Evolutionary conservation across 2,888 invertebrate species (phyloP).

Genomic region (Cantharis nigra): DNA sequence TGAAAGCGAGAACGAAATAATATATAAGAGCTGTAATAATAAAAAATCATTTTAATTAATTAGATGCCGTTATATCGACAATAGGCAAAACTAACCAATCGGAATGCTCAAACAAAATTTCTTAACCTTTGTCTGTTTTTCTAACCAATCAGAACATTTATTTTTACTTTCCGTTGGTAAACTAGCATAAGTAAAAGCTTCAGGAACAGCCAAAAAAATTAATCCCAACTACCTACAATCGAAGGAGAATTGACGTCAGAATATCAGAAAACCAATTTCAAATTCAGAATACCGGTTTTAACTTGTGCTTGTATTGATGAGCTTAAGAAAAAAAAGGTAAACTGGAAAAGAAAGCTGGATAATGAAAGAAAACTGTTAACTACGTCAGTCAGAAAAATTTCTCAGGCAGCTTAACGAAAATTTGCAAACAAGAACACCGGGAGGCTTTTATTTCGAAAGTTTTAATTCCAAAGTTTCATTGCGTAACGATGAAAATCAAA

Average conservation of each 20-base stretch:
- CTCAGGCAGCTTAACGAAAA: neutral
- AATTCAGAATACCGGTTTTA: neutral
- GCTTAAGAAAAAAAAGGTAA: neutral
- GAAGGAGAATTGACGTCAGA: neutral
- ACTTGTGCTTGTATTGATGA: neutral
- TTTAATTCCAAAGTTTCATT: neutral
- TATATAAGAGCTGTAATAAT: no score
- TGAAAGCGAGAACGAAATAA: no score
- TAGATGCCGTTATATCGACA: no score
- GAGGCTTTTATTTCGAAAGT: neutral
- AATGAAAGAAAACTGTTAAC: neutral
- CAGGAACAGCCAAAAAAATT: no score
- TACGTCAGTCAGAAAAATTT: neutral
- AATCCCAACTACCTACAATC: no score
- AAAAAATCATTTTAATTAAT: no score
- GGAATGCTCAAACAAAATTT: no score
- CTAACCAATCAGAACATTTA: no score
- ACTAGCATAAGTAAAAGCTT: no score
- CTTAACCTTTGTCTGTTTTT: no score
- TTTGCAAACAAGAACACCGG: neutral
- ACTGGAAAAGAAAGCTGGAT: neutral
- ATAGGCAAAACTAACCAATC: no score
- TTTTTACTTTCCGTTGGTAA: no score
- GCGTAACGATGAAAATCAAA: neutral
- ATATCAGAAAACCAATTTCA: neutral